A percentile compares a stretch with the other conserved stretches of the same genome.
These are phyloP conservation scores for Unio delphinus DNA, from an alignment of 2,888 invertebrate species.

Conservation along the genomic window DNA sequence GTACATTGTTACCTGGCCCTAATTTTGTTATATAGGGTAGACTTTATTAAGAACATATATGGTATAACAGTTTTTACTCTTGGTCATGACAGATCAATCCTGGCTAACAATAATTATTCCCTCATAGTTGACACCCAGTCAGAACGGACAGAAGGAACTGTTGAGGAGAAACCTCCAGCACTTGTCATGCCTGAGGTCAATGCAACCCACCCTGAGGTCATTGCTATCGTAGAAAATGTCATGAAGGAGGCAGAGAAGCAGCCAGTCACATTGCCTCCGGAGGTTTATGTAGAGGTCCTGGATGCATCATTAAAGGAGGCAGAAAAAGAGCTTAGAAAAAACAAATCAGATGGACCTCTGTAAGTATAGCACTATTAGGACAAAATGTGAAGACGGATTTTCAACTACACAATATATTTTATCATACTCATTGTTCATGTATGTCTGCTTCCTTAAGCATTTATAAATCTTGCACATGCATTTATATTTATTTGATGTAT, in stretches of 20 bases:
- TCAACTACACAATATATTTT: background rate
- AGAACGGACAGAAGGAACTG: background rate
- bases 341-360: conserved; percentile 63
- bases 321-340: conserved; percentile 60
- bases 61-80: too few species aligned
- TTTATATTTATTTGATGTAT: background rate
- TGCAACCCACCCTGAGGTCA: conserved; percentile 67
- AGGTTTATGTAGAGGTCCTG: conserved; percentile 65
- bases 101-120: too few species aligned
- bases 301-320: conserved; percentile 62
- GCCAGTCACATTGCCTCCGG: conserved; percentile 54
- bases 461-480: background rate
- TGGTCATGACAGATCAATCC: too few species aligned
- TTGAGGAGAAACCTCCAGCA: conserved; percentile 19
- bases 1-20: too few species aligned
- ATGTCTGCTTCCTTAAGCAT: too few species aligned
- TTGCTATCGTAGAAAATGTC: conserved; percentile 63
- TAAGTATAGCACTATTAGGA: conserved; percentile 35
- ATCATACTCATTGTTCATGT: background rate
- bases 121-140: too few species aligned
- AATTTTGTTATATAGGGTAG: too few species aligned
- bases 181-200: conserved; percentile 56
- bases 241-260: conserved; percentile 61
- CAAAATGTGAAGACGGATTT: too few species aligned
- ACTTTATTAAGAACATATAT: too few species aligned